Evolutionary conservation across 2,797 vertebrate genomes (phyloP).

Genomic region (Sylvilagus floridanus): DNA sequence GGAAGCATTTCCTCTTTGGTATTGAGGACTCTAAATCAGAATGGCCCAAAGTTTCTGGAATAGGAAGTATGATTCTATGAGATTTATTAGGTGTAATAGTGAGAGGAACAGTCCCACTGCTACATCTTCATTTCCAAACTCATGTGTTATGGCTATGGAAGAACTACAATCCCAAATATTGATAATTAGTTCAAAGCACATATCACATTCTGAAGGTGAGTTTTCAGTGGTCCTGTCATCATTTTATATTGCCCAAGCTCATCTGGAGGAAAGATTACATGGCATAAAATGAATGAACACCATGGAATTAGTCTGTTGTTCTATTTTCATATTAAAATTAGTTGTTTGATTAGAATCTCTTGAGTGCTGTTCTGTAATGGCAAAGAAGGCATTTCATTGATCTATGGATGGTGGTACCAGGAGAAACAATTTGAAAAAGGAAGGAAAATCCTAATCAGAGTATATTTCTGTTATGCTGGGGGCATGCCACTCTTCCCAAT

Average conservation of each 20-base stretch:
- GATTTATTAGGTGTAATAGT: neutral
- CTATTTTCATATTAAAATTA: neutral
- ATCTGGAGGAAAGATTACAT: neutral
- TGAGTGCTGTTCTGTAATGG: neutral
- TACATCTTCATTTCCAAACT: slow-evolving; percentile 30
- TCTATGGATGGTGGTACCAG: neutral
- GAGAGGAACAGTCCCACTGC: neutral
- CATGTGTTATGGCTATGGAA: neutral
- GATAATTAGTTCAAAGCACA: neutral
- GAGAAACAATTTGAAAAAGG: neutral
- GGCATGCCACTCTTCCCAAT: neutral
- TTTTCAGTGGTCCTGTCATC: slow-evolving; percentile 5
- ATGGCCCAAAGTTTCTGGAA: neutral
- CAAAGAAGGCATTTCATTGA: neutral
- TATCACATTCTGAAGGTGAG: neutral
- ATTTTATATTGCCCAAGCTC: neutral
- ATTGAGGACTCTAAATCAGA: neutral
- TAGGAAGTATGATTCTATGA: neutral
- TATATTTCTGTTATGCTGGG: neutral
- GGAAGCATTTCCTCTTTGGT: neutral
- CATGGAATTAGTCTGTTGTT: neutral
- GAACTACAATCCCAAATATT: neutral
- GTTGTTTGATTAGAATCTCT: neutral
- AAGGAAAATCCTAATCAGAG: slow-evolving; percentile 24
- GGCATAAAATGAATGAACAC: neutral